These are phyloP conservation scores for Delichon dasypus DNA, from an alignment of 2,797 vertebrate genomes.

Conservation along the genomic window DNA sequence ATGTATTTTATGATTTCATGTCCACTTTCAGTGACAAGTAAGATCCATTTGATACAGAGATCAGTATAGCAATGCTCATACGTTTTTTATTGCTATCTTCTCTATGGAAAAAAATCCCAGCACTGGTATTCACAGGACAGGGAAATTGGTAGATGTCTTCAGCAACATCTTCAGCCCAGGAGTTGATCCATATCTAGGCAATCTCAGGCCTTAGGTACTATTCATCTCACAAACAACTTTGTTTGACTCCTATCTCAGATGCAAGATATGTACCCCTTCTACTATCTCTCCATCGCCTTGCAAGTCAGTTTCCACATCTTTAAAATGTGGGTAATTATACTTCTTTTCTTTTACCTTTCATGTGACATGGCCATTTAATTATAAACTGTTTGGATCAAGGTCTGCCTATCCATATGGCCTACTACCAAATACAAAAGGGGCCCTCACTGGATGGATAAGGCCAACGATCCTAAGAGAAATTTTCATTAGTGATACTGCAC, in stretches of 20 bases:
- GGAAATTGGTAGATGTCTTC: not conserved
- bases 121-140: not conserved
- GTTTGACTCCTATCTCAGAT: not conserved
- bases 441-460: not conserved
- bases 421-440: not conserved
- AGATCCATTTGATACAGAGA: not conserved
- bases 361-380: not conserved
- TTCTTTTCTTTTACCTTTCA: not conserved
- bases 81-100: not conserved
- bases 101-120: not conserved
- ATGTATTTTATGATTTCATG: not conserved
- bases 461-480: not conserved
- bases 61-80: not conserved
- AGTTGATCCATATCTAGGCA: not conserved
- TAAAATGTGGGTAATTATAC: not conserved
- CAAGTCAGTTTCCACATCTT: not conserved
- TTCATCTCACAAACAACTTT: not conserved
- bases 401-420: not conserved
- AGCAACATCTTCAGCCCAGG: not conserved
- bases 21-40: not conserved
- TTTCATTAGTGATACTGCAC: not conserved
- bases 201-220: not conserved
- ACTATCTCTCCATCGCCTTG: not conserved
- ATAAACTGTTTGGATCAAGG: conserved; percentile 11
- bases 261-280: not conserved